A percentile compares a stretch with the other conserved stretches of the same genome.
phyloP scores from a whole-genome alignment of 2,888 invertebrate species.

The Linnaemya vulpina region DNA sequence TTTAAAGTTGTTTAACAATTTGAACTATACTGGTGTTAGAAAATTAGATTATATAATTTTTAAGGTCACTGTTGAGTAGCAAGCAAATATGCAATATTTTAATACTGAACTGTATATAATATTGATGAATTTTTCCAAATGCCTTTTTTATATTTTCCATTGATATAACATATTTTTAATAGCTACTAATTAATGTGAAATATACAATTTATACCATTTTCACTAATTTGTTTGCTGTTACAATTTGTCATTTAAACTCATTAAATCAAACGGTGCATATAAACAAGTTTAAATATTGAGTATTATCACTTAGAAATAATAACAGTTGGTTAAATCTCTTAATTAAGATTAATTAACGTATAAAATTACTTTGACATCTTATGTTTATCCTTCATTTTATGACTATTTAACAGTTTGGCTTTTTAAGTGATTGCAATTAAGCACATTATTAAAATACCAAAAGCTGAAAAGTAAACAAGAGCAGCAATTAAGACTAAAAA shows the following conservation, averaged over 20 bases:
- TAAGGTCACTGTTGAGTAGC: too few relatives aligned
- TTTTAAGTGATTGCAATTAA: background rate
- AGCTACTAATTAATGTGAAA: background rate
- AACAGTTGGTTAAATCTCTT: background rate
- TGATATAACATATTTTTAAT: background rate
- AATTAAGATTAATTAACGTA: slow-evolving; percentile 9
- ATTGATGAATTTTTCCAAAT: too few relatives aligned
- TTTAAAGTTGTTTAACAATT: too few relatives aligned
- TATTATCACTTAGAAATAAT: background rate
- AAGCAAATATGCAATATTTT: too few relatives aligned
- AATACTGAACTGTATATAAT: too few relatives aligned
- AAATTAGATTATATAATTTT: too few relatives aligned
- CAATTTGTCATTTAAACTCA: background rate
- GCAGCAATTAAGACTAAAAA: background rate
- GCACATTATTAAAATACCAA: background rate
- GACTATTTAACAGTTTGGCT: background rate
- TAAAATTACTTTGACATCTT: background rate
- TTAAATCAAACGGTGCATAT: background rate
- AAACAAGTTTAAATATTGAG: background rate
- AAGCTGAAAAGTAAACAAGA: background rate
- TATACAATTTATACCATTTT: background rate
- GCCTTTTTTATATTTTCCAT: background rate
- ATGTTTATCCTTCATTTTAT: background rate
- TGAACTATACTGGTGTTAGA: too few relatives aligned
- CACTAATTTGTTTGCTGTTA: background rate